Percentiles rank a stretch among this genome's conserved stretches.
Conservation (phyloP, 2,113 vertebrate species). For the Phaetusa simplex region DNA sequence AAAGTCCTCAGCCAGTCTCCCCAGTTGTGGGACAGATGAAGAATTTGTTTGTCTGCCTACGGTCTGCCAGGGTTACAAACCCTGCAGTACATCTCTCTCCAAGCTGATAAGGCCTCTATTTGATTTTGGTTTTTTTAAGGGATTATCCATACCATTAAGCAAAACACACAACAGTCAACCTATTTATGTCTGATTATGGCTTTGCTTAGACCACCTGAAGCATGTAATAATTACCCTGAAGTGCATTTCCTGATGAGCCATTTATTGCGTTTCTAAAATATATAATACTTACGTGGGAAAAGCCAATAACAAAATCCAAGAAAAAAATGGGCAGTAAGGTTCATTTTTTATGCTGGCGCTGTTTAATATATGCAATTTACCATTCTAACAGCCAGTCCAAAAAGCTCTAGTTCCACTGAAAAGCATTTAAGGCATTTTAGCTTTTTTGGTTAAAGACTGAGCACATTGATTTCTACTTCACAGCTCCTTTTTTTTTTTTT, state of each 20-base stretch:
- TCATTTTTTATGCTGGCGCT: neutral
- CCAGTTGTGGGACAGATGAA: neutral
- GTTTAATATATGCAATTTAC: neutral
- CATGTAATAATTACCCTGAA: neutral
- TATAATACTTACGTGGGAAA: neutral
- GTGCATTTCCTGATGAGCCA: neutral
- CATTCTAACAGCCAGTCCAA: neutral
- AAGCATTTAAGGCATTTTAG: neutral
- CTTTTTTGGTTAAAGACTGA: neutral
- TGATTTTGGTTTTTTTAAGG: neutral
- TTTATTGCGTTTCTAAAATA: neutral
- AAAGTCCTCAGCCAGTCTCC: neutral
- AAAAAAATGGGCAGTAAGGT: neutral
- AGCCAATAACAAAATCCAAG: neutral
- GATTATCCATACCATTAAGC: neutral
- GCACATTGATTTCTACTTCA: neutral
- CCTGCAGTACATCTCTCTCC: neutral
- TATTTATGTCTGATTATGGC: neutral
- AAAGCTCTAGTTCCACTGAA: neutral
- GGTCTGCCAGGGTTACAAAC: neutral
- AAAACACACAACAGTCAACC: neutral
- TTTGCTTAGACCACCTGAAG: neutral
- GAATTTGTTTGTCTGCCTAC: neutral
- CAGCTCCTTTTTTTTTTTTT: neutral
- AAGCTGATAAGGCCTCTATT: neutral